Base-by-base conservation (phyloP, 2,888 invertebrate genomes). In the Andricus quercusramuli region DNA sequence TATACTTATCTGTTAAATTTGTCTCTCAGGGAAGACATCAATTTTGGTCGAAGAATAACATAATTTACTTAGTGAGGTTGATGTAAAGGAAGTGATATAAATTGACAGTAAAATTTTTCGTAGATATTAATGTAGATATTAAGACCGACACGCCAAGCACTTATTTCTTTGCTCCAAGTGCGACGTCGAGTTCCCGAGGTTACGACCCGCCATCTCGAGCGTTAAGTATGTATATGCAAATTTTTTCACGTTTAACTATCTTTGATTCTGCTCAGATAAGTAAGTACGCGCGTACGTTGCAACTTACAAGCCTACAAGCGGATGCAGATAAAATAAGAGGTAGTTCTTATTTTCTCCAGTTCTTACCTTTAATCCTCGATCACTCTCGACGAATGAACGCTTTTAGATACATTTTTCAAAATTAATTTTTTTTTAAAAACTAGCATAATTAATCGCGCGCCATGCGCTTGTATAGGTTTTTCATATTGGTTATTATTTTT, bases 201-300 rank as follows among this genome's bases (percentile, higher is more conserved):
- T 74, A 74, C 20, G 74, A 74, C 74, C 74, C 74, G 74, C 56
- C 74, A 74, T 74, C 74, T 74, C 74, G 74, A 74, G 56, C 74
- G 74, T 74, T 74, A 74, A 74, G 74, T 74, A 56, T 74, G 74
- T 74, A 74, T 74, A 74, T 74, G 74, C 74, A 74, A 74, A 74
- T 74, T 74, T 74, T 74, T 74, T 74, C 56, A 56, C 74, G 74
- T 74, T 74, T 74, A 74, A 74, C 74, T 74, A 74, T 74, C 74
- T 74, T 74, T 74, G 74, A 74, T 74, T 74, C 56, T 74, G 56
- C 74, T 74, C 56, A 56, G 74, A 74, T 74, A 74, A 74, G 74
- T 74, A 74, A 74, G 74, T 29, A 74, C 74, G 74, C 74, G 74
- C 74, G 74, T 74, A 74, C 74, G 51, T 51, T 56, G 56, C 51